A percentile compares a stretch with the other conserved stretches of the same genome.
phyloP scores from a whole-genome alignment of 2,797 vertebrate genomes.

The Margarornis squamiger region DNA sequence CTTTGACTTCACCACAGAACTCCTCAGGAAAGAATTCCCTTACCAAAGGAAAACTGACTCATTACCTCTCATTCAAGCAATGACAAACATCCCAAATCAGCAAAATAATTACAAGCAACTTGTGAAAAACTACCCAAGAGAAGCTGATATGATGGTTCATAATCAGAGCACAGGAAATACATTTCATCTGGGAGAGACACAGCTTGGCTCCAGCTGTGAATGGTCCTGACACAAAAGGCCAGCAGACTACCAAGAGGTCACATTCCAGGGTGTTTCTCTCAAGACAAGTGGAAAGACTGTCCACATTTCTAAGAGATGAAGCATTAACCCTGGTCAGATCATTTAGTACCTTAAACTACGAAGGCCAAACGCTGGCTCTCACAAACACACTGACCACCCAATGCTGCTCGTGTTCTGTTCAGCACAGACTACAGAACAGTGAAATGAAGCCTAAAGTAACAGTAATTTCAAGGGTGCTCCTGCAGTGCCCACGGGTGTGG shows the following conservation, averaged over 20 bases:
- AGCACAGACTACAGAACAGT: neutral
- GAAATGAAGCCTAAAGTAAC: neutral
- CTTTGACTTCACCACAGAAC: neutral
- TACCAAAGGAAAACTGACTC: neutral
- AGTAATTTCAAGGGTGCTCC: neutral
- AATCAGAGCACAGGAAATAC: neutral
- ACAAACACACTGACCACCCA: rapidly evolving
- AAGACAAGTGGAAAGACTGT: neutral
- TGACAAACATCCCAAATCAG: neutral
- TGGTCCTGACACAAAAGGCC: neutral
- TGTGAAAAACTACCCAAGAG: neutral
- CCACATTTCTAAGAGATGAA: neutral
- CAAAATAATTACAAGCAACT: neutral
- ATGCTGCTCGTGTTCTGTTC: neutral
- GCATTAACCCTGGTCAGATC: neutral
- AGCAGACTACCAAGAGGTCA: neutral
- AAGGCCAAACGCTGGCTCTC: rapidly evolving
- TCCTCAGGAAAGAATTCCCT: neutral
- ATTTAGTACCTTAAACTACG: neutral
- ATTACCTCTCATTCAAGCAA: neutral
- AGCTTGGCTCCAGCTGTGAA: neutral
- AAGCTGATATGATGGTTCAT: neutral
- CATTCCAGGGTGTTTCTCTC: neutral
- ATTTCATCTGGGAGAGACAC: neutral
- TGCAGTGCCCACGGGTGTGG: neutral